These are phyloP conservation scores for Syngnathus scovelli DNA, from an alignment of 2,113 vertebrate genomes.

Conservation along the genomic window DNA sequence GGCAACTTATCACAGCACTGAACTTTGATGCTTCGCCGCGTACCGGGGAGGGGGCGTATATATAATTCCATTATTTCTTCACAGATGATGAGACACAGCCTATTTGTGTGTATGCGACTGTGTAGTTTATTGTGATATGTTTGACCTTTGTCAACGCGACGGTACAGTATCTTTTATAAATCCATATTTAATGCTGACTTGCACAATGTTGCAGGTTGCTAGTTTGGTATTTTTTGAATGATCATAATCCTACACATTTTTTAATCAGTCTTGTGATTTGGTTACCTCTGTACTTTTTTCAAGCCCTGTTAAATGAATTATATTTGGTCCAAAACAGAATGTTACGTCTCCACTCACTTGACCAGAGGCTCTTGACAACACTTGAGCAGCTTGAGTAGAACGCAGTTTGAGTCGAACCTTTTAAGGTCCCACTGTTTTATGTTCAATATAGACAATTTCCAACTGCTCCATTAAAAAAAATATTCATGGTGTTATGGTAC, in stretches of 20 bases:
- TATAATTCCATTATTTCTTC: conserved; percentile 84
- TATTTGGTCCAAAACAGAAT: neutral
- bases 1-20: conserved; percentile 73
- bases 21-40: conserved; percentile 73
- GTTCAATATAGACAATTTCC: neutral
- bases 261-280: neutral
- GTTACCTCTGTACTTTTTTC: neutral
- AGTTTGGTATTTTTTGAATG: conserved; percentile 59
- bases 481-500: too few species aligned
- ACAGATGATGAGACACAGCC: conserved; percentile 75
- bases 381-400: neutral
- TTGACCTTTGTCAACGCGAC: conserved; percentile 38
- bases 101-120: conserved; percentile 29
- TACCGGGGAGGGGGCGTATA: conserved; percentile 59
- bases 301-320: neutral
- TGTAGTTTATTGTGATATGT: conserved; percentile 20
- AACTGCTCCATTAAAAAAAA: neutral
- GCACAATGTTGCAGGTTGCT: conserved; percentile 42
- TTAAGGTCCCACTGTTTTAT: neutral
- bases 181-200: conserved; percentile 56
- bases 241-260: conserved; percentile 38
- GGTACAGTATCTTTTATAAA: conserved; percentile 22
- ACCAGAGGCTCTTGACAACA: neutral
- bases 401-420: neutral
- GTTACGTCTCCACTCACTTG: neutral